Conservation (phyloP, 2,888 invertebrate species). For the Calliphora vomitoria region DNA sequence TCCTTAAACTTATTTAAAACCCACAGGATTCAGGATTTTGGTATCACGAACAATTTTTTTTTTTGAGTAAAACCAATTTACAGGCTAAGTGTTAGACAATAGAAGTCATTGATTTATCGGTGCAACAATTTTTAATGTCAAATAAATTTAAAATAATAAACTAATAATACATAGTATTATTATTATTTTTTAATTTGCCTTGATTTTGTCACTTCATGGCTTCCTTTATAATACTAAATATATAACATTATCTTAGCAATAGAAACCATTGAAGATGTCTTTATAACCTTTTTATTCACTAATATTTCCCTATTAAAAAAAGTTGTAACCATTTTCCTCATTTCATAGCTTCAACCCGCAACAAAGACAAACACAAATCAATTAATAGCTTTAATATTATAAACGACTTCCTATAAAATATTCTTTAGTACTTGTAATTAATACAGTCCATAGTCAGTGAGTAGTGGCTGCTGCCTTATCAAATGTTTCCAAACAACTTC, state of each 20-base stretch:
- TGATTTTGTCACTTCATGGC: neutral
- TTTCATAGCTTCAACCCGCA: neutral
- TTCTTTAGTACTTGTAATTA: slow-evolving; percentile 34
- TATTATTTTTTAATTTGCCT: too few species aligned
- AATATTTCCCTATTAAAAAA: too few species aligned
- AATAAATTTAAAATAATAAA: too few species aligned
- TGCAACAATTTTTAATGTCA: too few species aligned
- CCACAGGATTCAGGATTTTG: too few species aligned
- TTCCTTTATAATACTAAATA: neutral
- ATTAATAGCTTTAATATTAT: slow-evolving; percentile 46
- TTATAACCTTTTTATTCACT: neutral
- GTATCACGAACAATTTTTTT: too few species aligned
- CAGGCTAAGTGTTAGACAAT: too few species aligned
- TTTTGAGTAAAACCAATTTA: too few species aligned
- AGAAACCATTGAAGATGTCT: neutral
- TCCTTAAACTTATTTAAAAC: too few species aligned
- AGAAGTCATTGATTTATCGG: too few species aligned
- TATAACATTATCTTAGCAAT: neutral
- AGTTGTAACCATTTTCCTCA: neutral
- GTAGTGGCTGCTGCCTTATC: slow-evolving; percentile 33
- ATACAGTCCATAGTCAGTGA: neutral
- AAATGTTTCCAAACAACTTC: slow-evolving; percentile 40
- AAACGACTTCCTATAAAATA: slow-evolving; percentile 42
- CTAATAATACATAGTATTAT: too few species aligned
- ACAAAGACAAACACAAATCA: slow-evolving; percentile 32